Evolutionary conservation across 2,888 invertebrate species (phyloP), one percentile per base, ranked within the genome.

Genomic region (Acanthosepion pharaonis): DNA sequence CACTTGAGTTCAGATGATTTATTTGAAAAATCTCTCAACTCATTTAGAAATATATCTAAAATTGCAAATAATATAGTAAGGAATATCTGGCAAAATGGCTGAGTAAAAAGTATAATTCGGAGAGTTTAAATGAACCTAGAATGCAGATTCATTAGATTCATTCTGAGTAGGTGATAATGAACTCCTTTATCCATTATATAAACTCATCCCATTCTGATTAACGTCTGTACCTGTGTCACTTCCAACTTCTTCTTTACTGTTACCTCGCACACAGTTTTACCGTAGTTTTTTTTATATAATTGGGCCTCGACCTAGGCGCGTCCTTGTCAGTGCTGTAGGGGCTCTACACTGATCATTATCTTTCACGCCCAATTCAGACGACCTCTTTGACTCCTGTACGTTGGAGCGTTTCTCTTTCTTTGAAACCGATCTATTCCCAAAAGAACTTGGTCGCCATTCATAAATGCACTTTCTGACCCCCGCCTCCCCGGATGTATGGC

Each of bases 401-500:
- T 78, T n/a, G 33, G 78, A 78, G 78, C 15, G 78, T 33, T 78
- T 78, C 78, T 78, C 78, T 78, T 78, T 78, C 78, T 78, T 78
- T 78, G 78, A 78, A 78, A 78, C n/a, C 33, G 15, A 78, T 78
- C 78, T 33, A 78, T 78, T 78, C 33, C 78, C n/a, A 78, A 78
- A 78, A 78, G 78, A 78, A 78, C 78, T 78, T 78, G 78, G 15
- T 78, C 78, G 78, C 78, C 78, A 78, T 78, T 78, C 78, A 78
- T 78, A 78, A 78, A 78, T 78, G 78, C 78, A 78, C 78, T 78
- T 78, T 78, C n/a, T 78, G 78, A 78, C 78, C 78, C 78, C n/a
- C 78, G 78, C 78, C 78, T 78, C 78, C 78, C 78, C 78, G 78
- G 78, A 78, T 78, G 78, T 78, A 78, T 78, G 78, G 78, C 78